phyloP scores from a whole-genome alignment of 2,888 invertebrate species.

The Hypomecis punctinalis region DNA sequence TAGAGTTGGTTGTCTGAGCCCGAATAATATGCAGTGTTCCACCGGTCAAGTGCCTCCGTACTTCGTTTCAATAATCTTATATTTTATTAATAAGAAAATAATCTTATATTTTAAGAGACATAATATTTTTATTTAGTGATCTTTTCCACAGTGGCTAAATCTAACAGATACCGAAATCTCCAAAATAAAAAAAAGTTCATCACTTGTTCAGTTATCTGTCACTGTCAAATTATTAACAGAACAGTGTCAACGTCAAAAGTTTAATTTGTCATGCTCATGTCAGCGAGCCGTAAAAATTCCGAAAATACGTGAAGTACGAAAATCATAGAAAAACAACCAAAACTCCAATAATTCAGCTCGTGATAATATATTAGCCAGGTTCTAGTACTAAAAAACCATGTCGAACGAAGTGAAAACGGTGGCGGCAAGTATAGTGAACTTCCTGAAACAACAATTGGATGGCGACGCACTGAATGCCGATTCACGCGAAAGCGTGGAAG shows the following conservation, averaged over 20 bases:
- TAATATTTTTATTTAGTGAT: no score
- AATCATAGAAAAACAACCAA: background rate
- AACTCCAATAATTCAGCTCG: background rate
- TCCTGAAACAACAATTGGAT: constrained; percentile 84
- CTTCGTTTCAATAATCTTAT: no score
- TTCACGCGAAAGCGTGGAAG: constrained; percentile 92
- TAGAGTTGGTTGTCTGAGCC: no score
- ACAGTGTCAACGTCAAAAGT: background rate
- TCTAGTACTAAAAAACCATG: constrained; percentile 51
- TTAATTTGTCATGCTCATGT: background rate
- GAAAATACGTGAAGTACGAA: background rate
- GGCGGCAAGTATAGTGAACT: constrained; percentile 85
- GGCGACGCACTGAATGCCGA: constrained; percentile 73
- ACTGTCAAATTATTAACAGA: no score
- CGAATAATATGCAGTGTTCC: no score
- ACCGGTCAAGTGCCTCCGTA: no score
- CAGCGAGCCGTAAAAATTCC: background rate
- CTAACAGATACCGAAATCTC: no score
- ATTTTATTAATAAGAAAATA: no score
- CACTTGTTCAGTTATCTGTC: no score
- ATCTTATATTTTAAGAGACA: no score
- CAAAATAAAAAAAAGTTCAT: no score
- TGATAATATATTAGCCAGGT: background rate
- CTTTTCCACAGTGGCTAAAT: no score
- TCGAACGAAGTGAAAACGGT: constrained; percentile 73